These are phyloP conservation scores for Caenorhabditis briggsae DNA, from an alignment of 1,140 invertebrate species.

Conservation along the genomic window DNA sequence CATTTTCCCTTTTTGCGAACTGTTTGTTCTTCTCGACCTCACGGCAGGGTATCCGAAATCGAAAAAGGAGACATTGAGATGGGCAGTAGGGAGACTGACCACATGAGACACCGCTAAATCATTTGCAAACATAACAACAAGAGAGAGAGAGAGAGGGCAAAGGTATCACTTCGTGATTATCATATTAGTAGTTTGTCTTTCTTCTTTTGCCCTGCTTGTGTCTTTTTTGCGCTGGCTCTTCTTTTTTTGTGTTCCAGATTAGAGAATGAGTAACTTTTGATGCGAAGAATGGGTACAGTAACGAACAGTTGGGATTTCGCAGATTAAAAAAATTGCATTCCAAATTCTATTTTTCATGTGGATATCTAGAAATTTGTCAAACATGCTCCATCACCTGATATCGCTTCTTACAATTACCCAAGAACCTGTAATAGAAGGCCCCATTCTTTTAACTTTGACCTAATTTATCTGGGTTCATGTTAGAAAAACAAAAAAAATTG, in stretches of 20 bases:
- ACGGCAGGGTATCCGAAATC: constrained; percentile 44
- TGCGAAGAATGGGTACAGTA: not conserved
- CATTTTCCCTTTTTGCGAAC: not conserved
- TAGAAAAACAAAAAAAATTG: too few relatives aligned
- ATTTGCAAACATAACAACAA: constrained; percentile 55
- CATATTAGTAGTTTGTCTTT: constrained; percentile 53
- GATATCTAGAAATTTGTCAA: too few relatives aligned
- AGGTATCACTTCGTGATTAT: constrained; percentile 55
- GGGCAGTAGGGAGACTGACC: not conserved
- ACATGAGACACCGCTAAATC: constrained; percentile 43
- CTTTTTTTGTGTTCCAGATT: not conserved
- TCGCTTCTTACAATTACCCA: too few relatives aligned
- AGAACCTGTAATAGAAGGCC: too few relatives aligned
- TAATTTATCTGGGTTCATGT: too few relatives aligned
- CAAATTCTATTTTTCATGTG: too few relatives aligned
- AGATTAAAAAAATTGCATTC: too few relatives aligned
- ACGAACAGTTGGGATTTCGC: too few relatives aligned
- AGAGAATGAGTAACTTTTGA: not conserved
- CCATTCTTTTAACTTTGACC: too few relatives aligned
- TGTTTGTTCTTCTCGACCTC: constrained; percentile 47
- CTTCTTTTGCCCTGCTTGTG: constrained; percentile 28
- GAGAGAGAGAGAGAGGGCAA: not conserved
- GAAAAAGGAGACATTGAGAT: not conserved
- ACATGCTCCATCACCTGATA: too few relatives aligned
- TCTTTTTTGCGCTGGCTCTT: not conserved